Evolutionary conservation across 2,113 vertebrate species (phyloP).

Genomic region (Phyllostomus hastatus): DNA sequence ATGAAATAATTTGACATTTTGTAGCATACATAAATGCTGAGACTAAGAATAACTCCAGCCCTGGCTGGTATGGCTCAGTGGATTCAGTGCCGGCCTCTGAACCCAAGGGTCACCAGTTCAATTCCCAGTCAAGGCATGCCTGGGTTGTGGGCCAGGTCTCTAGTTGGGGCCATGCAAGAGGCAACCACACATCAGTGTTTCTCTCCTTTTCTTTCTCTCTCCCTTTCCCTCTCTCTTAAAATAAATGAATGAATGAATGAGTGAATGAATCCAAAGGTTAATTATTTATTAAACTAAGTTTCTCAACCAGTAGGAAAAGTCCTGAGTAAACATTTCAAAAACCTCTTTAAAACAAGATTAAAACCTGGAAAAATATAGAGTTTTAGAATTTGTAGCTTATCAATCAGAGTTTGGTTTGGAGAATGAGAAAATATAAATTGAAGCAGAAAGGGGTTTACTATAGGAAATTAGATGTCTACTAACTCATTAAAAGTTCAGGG

Average conservation of each 20-base stretch:
- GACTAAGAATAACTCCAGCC: background rate
- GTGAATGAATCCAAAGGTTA: background rate
- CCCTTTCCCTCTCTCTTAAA: background rate
- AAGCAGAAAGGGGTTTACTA: background rate
- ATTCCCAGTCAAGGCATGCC: no score
- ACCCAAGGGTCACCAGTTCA: no score
- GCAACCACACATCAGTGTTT: no score
- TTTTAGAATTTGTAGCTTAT: background rate
- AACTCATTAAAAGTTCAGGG: background rate
- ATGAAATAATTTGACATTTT: background rate
- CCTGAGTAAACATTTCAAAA: background rate
- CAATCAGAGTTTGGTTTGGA: background rate
- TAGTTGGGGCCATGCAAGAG: no score
- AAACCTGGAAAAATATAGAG: background rate
- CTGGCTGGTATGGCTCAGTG: no score
- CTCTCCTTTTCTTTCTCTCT: no score
- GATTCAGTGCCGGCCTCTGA: no score
- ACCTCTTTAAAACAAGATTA: constrained; percentile 7
- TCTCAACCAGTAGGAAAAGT: background rate
- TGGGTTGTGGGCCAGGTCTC: no score
- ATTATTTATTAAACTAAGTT: constrained; percentile 15
- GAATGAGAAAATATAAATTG: background rate
- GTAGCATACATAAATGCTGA: background rate
- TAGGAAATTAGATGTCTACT: background rate
- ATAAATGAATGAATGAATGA: background rate